phyloP scores from a whole-genome alignment of 1,140 invertebrate species.

The Drosophila jambulina region DNA sequence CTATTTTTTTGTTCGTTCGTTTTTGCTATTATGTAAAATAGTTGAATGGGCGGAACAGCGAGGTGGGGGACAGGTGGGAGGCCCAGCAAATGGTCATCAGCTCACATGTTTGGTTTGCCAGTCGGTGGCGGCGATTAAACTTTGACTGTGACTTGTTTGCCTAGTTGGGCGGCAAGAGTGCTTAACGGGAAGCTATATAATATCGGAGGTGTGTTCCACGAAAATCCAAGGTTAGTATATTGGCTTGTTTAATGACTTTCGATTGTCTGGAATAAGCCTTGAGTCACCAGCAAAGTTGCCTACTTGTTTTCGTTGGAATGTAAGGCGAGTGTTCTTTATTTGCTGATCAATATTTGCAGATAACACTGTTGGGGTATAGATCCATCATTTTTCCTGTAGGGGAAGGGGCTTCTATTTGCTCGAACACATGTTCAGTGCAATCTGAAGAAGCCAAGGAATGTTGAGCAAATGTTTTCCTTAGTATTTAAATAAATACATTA shows the following conservation, averaged over 20 bases:
- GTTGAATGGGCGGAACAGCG: neutral
- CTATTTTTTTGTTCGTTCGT: constrained; percentile 10
- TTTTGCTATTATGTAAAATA: constrained; percentile 47
- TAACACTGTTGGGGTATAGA: constrained; percentile 1
- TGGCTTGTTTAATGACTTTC: constrained; percentile 18
- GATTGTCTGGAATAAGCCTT: constrained; percentile 21
- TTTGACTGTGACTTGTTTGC: constrained; percentile 47
- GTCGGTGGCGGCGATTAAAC: constrained; percentile 34
- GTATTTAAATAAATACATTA: neutral
- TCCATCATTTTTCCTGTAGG: constrained; percentile 11
- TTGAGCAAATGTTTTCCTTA: neutral
- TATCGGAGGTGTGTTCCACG: constrained; percentile 19
- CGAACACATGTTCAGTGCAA: neutral
- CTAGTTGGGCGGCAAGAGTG: constrained; percentile 33
- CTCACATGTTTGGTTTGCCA: constrained; percentile 36
- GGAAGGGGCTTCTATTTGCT: neutral
- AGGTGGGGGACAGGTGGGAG: constrained; percentile 1
- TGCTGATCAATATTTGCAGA: constrained; percentile 41
- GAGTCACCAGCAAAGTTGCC: constrained; percentile 18
- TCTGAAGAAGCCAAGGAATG: neutral
- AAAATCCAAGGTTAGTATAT: constrained; percentile 9
- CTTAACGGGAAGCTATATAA: constrained; percentile 25
- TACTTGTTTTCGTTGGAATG: constrained; percentile 8
- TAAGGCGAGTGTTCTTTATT: constrained; percentile 16
- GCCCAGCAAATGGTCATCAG: constrained; percentile 30